phyloP scores from a whole-genome alignment of 2,113 vertebrate genomes.

The Osmerus eperlanus region DNA sequence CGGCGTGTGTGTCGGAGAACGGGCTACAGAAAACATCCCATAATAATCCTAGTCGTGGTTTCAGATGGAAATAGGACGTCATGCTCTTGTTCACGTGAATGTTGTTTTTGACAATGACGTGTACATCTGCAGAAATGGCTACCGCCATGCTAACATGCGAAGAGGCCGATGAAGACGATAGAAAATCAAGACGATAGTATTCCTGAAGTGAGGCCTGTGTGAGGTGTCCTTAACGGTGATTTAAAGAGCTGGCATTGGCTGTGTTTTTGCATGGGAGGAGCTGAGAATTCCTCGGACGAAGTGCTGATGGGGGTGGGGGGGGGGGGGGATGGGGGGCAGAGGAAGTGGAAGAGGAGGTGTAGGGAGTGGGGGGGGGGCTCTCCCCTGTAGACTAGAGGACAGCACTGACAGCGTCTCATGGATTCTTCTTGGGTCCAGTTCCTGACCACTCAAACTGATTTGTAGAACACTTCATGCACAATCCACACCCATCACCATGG shows the following conservation, averaged over 20 bases:
- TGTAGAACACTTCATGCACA: neutral
- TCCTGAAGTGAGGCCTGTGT: neutral
- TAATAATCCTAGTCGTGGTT: no score
- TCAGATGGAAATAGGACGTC: no score
- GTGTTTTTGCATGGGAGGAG: constrained; percentile 11
- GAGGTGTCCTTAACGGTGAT: constrained; percentile 23
- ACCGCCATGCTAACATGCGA: neutral
- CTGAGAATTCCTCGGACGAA: constrained; percentile 8
- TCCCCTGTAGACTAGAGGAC: neutral
- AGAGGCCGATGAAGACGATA: neutral
- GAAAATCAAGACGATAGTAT: neutral
- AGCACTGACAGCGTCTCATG: neutral
- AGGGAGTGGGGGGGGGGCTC: neutral
- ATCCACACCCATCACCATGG: no score
- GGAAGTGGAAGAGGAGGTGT: neutral
- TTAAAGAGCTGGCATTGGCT: constrained; percentile 28
- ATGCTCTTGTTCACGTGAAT: no score
- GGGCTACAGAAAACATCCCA: no score
- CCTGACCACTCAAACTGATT: neutral
- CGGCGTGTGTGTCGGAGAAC: no score
- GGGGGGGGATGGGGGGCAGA: neutral
- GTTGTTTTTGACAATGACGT: no score
- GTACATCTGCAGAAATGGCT: no score
- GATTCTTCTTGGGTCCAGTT: neutral
- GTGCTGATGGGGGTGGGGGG: neutral